Percentiles rank a stretch among this genome's conserved stretches.
Conservation (phyloP, 2,797 vertebrate species). For the Chelon auratus region DNA sequence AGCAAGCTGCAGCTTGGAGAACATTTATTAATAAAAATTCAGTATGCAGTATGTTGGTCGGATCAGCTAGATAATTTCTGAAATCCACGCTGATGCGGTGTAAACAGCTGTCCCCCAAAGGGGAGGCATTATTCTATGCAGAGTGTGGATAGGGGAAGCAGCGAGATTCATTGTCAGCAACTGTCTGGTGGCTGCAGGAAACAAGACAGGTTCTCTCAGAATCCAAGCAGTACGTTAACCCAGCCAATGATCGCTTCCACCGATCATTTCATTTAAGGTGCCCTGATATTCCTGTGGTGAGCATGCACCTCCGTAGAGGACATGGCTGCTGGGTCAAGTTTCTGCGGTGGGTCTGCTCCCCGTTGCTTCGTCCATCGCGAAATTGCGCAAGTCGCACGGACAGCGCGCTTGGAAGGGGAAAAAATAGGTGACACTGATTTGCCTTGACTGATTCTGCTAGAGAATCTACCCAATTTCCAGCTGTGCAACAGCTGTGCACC, state of each 20-base stretch:
- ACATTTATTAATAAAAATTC: no score
- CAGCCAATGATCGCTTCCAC: not conserved
- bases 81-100: no score
- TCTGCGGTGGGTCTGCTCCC: not conserved
- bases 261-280: conserved; percentile 1
- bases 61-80: no score
- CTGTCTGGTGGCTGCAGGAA: no score
- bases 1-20: no score
- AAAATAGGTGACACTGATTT: conserved; percentile 25
- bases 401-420: not conserved
- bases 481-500: conserved; percentile 40
- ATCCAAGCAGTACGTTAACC: not conserved
- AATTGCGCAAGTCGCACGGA: not conserved
- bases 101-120: no score
- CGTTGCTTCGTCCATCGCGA: not conserved
- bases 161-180: no score
- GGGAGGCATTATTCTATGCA: no score
- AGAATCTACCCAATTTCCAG: conserved; percentile 23
- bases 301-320: conserved; percentile 4
- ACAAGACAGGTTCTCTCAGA: no score
- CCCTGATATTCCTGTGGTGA: not conserved
- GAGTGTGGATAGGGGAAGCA: no score
- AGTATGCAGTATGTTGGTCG: no score
- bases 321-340: conserved; percentile 1
- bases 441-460: conserved; percentile 1